Conservation (phyloP, 23 tunicate species). For the Diplosoma virens region DNA sequence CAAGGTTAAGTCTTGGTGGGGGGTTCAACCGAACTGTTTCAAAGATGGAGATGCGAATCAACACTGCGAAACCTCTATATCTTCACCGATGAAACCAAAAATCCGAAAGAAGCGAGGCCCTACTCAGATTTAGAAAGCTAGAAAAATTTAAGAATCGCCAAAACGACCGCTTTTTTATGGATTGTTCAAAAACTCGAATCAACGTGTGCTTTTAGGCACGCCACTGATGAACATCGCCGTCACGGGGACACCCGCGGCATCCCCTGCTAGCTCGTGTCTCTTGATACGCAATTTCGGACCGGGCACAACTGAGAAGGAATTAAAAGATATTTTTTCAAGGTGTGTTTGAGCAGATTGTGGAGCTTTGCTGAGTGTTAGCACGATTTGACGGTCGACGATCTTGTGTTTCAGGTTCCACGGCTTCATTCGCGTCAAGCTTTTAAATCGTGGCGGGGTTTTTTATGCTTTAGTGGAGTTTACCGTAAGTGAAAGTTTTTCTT, state of each 20-base stretch:
- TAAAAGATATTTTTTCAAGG: constrained; percentile 87
- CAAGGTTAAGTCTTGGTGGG: too few species aligned
- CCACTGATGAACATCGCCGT: constrained; percentile 54
- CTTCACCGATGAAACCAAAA: too few species aligned
- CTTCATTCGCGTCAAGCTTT: constrained; percentile 57
- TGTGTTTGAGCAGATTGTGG: background rate
- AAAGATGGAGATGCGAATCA: too few species aligned
- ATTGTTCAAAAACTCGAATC: too few species aligned
- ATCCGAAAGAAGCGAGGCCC: too few species aligned
- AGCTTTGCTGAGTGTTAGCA: background rate
- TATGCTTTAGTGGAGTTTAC: constrained; percentile 69
- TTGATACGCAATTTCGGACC: constrained; percentile 70
- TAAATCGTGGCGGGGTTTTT: constrained; percentile 66
- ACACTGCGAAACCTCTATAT: too few species aligned
- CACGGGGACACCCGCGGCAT: constrained; percentile 32
- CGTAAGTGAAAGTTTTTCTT: too few species aligned
- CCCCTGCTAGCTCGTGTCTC: constrained; percentile 43
- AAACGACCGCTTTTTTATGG: too few species aligned
- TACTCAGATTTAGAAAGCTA: too few species aligned
- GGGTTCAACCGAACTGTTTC: too few species aligned
- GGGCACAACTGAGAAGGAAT: constrained; percentile 64
- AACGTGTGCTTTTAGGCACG: constrained; percentile 17
- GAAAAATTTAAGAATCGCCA: too few species aligned
- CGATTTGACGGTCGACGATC: background rate
- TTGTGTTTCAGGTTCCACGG: constrained; percentile 71